Conservation (phyloP, 2,113 vertebrate genomes). For the Rallus limicola region DNA sequence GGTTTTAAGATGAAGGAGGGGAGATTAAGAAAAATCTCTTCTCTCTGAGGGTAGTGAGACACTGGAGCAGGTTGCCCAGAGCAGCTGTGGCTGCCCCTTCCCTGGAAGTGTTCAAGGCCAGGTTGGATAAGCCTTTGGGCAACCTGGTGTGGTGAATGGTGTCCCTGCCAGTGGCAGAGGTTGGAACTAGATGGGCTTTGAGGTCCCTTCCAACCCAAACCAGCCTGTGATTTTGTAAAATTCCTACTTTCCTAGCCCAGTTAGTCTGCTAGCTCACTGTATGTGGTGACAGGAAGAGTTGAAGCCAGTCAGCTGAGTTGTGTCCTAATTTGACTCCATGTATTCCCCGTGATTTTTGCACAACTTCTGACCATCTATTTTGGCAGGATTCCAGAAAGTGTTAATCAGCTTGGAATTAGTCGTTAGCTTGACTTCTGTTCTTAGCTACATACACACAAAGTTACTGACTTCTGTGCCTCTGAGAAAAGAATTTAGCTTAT, state of each 20-base stretch:
- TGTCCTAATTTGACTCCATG: neutral
- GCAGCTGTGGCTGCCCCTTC: no score
- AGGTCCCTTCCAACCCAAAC: no score
- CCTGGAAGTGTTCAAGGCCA: no score
- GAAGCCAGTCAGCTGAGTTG: neutral
- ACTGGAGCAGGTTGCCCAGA: no score
- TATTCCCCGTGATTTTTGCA: neutral
- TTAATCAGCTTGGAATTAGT: slow-evolving; percentile 54
- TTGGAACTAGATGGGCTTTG: no score
- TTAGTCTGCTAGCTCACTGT: no score
- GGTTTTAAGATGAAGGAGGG: no score
- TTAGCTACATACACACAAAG: slow-evolving; percentile 22
- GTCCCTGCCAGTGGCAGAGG: no score
- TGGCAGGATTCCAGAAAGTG: slow-evolving; percentile 1
- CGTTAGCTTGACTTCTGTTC: slow-evolving; percentile 37
- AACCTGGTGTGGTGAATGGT: no score
- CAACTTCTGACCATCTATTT: neutral
- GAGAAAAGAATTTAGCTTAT: slow-evolving; percentile 32
- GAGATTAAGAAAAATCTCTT: no score
- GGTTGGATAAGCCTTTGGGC: no score
- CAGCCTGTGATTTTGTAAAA: neutral
- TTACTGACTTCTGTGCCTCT: slow-evolving; percentile 18
- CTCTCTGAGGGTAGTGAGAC: no score
- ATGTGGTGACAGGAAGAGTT: neutral
- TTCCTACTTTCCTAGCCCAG: neutral